Evolutionary conservation across 2,888 invertebrate genomes (phyloP).

Genomic region (Hermaeophaga mercurialis): DNA sequence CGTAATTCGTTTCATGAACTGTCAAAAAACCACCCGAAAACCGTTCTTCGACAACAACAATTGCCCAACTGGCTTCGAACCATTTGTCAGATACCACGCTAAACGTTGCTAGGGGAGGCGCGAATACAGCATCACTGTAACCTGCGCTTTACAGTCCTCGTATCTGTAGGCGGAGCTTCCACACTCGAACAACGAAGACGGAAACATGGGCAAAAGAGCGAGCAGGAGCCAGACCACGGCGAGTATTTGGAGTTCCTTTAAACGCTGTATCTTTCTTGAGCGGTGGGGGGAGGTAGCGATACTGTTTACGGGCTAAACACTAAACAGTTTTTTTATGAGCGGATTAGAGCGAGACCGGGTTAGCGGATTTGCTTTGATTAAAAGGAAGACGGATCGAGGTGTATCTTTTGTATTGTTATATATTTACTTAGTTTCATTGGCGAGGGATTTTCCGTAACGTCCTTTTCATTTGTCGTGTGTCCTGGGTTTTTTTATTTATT

Average conservation of each 20-base stretch:
- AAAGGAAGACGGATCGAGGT: slow-evolving; percentile 48
- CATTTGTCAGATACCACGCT: slow-evolving; percentile 39
- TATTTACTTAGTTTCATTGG: slow-evolving; percentile 50
- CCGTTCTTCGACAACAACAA: slow-evolving; percentile 36
- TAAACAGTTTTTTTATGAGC: slow-evolving; percentile 56
- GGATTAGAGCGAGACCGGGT: slow-evolving; percentile 54
- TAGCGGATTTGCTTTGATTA: slow-evolving; percentile 52
- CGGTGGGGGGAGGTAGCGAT: slow-evolving; percentile 53
- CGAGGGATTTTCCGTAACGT: slow-evolving; percentile 43
- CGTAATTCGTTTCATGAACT: slow-evolving; percentile 7
- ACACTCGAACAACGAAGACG: slow-evolving; percentile 8
- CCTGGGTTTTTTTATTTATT: slow-evolving; percentile 41
- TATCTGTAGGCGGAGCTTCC: slow-evolving; percentile 33
- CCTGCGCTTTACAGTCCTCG: slow-evolving; percentile 36
- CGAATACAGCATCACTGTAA: slow-evolving; percentile 38
- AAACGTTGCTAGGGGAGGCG: slow-evolving; percentile 56
- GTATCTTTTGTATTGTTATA: slow-evolving; percentile 46
- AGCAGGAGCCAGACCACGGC: slow-evolving; percentile 28
- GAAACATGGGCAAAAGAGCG: no score
- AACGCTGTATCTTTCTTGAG: slow-evolving; percentile 50
- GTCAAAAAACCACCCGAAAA: slow-evolving; percentile 16
- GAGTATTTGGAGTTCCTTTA: slow-evolving; percentile 40
- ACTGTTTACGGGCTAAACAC: slow-evolving; percentile 57
- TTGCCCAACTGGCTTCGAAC: slow-evolving; percentile 37
- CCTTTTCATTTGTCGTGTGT: slow-evolving; percentile 46